These are phyloP conservation scores for Mastomys coucha DNA, from an alignment of 2,113 vertebrate genomes.

Conservation along the genomic window DNA sequence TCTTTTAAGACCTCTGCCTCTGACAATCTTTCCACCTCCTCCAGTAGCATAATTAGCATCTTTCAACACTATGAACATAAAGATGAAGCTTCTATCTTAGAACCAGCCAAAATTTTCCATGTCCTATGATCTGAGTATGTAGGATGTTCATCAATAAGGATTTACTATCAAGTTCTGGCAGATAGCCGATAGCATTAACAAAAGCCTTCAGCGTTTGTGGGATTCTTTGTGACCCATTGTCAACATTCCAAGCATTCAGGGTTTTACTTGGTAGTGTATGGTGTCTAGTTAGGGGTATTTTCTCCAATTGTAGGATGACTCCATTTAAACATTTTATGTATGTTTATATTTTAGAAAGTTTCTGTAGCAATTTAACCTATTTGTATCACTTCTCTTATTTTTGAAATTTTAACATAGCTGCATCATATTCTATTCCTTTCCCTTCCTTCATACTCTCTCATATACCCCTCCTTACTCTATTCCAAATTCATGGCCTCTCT, in stretches of 20 bases:
- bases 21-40: neutral
- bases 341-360: neutral
- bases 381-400: neutral
- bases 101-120: neutral
- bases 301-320: neutral
- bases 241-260: neutral
- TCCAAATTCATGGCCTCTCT: neutral
- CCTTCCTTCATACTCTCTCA: neutral
- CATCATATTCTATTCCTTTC: neutral
- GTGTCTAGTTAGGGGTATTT: neutral
- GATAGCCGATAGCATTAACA: neutral
- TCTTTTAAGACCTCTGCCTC: neutral
- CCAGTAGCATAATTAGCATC: neutral
- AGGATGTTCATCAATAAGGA: neutral
- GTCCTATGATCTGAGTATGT: neutral
- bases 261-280: neutral
- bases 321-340: neutral
- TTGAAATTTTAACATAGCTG: neutral
- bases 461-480: no score
- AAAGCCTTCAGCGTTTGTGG: neutral
- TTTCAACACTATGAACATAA: neutral
- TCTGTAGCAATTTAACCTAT: neutral
- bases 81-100: neutral
- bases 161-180: neutral
- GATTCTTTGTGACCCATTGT: neutral